Evolutionary conservation across 2,888 invertebrate genomes (phyloP), one percentile per base, ranked within the genome.

Genomic region (Dicranocentrus wangi): DNA sequence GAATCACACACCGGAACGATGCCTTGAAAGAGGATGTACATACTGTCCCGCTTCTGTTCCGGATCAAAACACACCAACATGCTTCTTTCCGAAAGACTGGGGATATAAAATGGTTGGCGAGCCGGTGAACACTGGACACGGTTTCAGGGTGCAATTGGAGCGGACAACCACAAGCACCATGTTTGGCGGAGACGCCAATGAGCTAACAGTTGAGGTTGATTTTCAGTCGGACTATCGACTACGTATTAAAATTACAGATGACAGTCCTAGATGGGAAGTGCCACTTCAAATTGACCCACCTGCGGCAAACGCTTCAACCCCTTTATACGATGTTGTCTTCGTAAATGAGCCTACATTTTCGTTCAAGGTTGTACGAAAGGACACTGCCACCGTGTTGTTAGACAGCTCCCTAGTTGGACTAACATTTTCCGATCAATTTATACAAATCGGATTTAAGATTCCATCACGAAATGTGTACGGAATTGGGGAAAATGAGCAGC

Each of bases 1-100:
- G 10, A 90, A 89, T 10, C 87, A 89, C 68, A 89, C 88, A 7
- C 87, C 92, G 87, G 88, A 90, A 32, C 89, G 88, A 0, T 94
- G 94, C 87, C 89, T 89, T 66, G 89, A 90, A 70, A 89, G 94
- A 89, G 93, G 93, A 2, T 94, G 94, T 86, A 93, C 93, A 85
- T 94, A 94, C 94, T 86, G 85, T 47, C 55, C 28, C 1, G 81
- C 82, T 2, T 69, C 43, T 15, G 76, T 78, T 21, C 82, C 82
- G 0, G 83, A 73, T 2, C 42, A 53, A 13, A 77, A 77, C n/a
- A 69, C 73, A 10, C 86, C 85, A 1, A 82, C 55, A 28, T 85
- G 85, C 42, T 82, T 72, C 43, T 19, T 85, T 23, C 84, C 85
- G 8, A 32, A 25, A 55, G 69, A 61, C 17, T 79, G 82, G 28